phyloP scores from a whole-genome alignment of 2,797 vertebrate genomes.

The Nannoperca obscura region DNA sequence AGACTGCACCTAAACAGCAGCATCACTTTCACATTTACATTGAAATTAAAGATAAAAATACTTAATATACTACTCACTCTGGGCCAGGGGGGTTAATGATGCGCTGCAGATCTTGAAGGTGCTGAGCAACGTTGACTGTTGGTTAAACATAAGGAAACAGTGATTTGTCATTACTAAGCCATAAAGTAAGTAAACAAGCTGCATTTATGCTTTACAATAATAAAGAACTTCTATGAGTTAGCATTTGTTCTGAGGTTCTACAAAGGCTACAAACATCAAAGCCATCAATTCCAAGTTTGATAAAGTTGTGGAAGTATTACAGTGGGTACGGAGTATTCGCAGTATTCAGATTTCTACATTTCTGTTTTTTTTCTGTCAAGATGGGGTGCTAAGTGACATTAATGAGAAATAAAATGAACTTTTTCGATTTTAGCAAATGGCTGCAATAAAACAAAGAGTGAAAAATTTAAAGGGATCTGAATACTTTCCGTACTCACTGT shows the following conservation, averaged over 20 bases:
- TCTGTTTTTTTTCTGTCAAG: too few relatives aligned
- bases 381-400: too few relatives aligned
- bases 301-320: background rate
- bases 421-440: too few relatives aligned
- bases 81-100: constrained; percentile 55
- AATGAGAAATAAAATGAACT: too few relatives aligned
- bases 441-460: too few relatives aligned
- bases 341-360: too few relatives aligned
- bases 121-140: constrained; percentile 54
- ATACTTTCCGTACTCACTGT: too few relatives aligned
- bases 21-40: background rate
- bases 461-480: too few relatives aligned
- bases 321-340: background rate
- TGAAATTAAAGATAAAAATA: background rate
- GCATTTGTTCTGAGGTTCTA: background rate
- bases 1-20: background rate
- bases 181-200: background rate
- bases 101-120: constrained; percentile 65
- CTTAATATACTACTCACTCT: constrained; percentile 61
- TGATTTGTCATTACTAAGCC: background rate
- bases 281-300: background rate
- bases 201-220: background rate
- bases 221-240: background rate
- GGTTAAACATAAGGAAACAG: constrained; percentile 34
- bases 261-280: constrained; percentile 6